Percentiles rank a stretch among this genome's conserved stretches.
Conservation (phyloP, 1,140 invertebrate genomes). For the Sitophilus oryzae region DNA sequence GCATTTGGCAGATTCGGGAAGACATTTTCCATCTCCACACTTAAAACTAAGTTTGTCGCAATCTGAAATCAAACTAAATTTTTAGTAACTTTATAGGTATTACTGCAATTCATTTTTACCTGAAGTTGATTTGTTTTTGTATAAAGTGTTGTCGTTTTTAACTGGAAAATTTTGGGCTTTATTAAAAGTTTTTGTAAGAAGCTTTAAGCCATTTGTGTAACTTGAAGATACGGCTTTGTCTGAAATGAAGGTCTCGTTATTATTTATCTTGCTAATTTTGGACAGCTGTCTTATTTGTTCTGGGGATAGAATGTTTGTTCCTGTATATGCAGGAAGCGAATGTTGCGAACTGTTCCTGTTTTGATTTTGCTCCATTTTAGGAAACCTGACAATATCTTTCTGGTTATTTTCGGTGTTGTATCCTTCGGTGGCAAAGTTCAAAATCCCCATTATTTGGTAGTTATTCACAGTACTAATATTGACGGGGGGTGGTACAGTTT, state of each 20-base stretch:
- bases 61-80: slow-evolving; percentile 26
- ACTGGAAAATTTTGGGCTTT: slow-evolving; percentile 48
- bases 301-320: slow-evolving; percentile 28
- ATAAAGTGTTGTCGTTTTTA: slow-evolving; percentile 45
- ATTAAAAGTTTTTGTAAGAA: slow-evolving; percentile 60
- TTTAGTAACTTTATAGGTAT: background rate
- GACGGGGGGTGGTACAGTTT: slow-evolving; percentile 7
- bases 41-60: slow-evolving; percentile 50
- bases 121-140: slow-evolving; percentile 9
- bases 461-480: slow-evolving; percentile 28
- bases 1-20: slow-evolving; percentile 61
- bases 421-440: slow-evolving; percentile 36
- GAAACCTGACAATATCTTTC: slow-evolving; percentile 28
- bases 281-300: slow-evolving; percentile 39
- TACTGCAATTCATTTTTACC: background rate
- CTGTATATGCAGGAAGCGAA: background rate
- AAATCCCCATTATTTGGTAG: slow-evolving; percentile 35
- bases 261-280: slow-evolving; percentile 48
- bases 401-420: slow-evolving; percentile 3
- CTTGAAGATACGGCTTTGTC: slow-evolving; percentile 53
- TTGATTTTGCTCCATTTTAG: slow-evolving; percentile 31
- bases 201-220: slow-evolving; percentile 59
- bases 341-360: slow-evolving; percentile 5
- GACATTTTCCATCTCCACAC: slow-evolving; percentile 61
- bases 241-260: slow-evolving; percentile 50